Conservation (phyloP, 2,888 invertebrate species). For the Hydriomena furcata region DNA sequence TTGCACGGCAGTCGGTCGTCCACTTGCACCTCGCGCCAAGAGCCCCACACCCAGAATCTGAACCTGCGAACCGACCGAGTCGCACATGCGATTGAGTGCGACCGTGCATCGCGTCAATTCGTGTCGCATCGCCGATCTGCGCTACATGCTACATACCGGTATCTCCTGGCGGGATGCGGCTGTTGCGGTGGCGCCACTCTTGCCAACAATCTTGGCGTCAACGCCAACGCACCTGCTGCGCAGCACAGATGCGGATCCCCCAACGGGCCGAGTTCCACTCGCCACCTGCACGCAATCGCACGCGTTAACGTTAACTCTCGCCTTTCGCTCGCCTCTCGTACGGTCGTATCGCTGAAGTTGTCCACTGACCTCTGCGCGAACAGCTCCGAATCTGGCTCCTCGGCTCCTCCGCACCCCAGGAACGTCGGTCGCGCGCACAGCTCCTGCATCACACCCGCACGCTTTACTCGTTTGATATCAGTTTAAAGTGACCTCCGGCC, state of each 20-base stretch:
- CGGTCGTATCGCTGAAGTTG: too few relatives aligned
- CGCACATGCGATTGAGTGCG: too few relatives aligned
- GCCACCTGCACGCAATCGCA: not conserved
- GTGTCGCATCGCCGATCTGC: too few relatives aligned
- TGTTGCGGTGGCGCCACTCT: conserved; percentile 1
- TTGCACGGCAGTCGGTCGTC: conserved; percentile 90
- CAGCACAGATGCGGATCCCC: conserved; percentile 18
- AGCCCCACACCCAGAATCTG: conserved; percentile 91
- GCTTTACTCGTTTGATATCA: too few relatives aligned
- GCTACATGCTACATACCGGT: not conserved
- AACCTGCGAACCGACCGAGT: conserved; percentile 82
- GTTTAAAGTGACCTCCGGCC: too few relatives aligned
- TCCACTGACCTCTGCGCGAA: not conserved
- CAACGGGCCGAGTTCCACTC: conserved; percentile 29
- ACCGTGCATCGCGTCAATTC: too few relatives aligned
- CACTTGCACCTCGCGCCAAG: conserved; percentile 89
- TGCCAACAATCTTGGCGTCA: conserved; percentile 87
- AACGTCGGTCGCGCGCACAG: conserved; percentile 86
- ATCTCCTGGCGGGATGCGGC: not conserved
- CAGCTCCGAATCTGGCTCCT: conserved; percentile 28
- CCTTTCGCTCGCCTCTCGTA: too few relatives aligned
- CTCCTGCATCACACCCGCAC: conserved; percentile 71
- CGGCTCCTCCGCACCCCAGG: conserved; percentile 46
- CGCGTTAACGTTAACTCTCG: not conserved
- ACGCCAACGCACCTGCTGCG: conserved; percentile 50